phyloP scores from a whole-genome alignment of 2,888 invertebrate genomes.

The Thymelicus acteon region DNA sequence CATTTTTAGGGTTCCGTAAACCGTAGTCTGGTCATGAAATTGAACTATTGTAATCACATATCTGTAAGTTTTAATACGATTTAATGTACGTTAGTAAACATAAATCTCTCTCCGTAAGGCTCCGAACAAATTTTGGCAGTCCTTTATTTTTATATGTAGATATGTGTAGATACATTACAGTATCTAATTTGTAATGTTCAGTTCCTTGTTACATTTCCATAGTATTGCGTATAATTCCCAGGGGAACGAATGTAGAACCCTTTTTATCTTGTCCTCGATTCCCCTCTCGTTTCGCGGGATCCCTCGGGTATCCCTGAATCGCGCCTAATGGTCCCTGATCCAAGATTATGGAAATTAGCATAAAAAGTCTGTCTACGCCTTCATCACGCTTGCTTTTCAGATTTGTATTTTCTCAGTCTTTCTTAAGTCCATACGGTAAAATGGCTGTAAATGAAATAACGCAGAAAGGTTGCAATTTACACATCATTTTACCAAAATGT shows the following conservation, averaged over 20 bases:
- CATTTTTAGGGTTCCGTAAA: not conserved
- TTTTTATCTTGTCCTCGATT: constrained; percentile 30
- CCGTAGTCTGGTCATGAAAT: too few relatives aligned
- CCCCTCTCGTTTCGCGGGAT: constrained; percentile 3
- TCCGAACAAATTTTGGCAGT: too few relatives aligned
- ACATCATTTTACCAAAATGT: too few relatives aligned
- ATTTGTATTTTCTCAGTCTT: not conserved
- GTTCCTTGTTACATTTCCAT: constrained; percentile 15
- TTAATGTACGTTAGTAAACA: too few relatives aligned
- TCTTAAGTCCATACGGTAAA: too few relatives aligned
- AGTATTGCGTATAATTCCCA: constrained; percentile 17
- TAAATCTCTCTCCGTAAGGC: too few relatives aligned
- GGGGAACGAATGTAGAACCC: constrained; percentile 17
- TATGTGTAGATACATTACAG: not conserved
- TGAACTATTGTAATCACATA: too few relatives aligned
- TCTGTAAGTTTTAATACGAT: too few relatives aligned
- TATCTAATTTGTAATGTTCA: constrained; percentile 9
- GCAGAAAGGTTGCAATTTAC: not conserved
- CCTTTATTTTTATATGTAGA: too few relatives aligned
- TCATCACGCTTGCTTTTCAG: not conserved
- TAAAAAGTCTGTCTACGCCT: constrained; percentile 14
- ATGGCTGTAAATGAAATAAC: not conserved
- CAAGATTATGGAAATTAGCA: constrained; percentile 29
- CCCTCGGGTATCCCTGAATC: constrained; percentile 12
- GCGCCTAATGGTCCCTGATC: constrained; percentile 26